Percentiles rank a stretch among this genome's conserved stretches.
These are phyloP conservation scores for Gibbula magus DNA, from an alignment of 2,888 invertebrate species.

Conservation along the genomic window DNA sequence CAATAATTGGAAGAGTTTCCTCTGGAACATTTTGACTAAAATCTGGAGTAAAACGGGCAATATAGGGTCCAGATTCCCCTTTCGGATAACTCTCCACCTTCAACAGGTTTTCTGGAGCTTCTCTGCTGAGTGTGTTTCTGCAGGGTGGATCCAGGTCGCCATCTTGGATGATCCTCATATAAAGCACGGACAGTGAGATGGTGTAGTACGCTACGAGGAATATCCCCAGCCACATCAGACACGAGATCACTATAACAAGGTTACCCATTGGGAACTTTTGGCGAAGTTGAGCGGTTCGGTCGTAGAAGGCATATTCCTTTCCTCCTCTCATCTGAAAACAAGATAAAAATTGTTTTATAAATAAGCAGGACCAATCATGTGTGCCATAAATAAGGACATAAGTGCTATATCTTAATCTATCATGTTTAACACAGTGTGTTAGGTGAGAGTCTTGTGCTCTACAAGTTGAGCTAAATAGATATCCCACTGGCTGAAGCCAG, in stretches of 20 bases:
- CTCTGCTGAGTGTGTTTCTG: slow-evolving; percentile 2
- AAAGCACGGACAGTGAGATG: slow-evolving; percentile 26
- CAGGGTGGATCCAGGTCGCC: slow-evolving; percentile 26
- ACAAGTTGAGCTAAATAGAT: too few relatives aligned
- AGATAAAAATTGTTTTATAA: too few relatives aligned
- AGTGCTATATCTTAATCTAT: too few relatives aligned
- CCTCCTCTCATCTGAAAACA: slow-evolving; percentile 10
- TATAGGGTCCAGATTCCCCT: slow-evolving; percentile 59
- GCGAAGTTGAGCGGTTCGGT: not conserved
- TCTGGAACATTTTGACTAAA: slow-evolving; percentile 43
- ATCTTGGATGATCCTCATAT: slow-evolving; percentile 30
- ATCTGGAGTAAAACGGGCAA: slow-evolving; percentile 53
- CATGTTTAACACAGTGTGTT: too few relatives aligned
- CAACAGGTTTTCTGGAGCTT: slow-evolving; percentile 42
- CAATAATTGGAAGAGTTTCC: slow-evolving; percentile 53
- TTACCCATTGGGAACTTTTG: slow-evolving; percentile 37
- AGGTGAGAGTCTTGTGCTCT: too few relatives aligned
- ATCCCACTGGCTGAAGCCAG: too few relatives aligned
- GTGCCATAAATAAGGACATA: too few relatives aligned
- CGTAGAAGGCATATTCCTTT: slow-evolving; percentile 31
- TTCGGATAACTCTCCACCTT: slow-evolving; percentile 48
- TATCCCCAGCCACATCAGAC: slow-evolving; percentile 36
- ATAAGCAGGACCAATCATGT: too few relatives aligned
- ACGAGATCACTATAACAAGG: slow-evolving; percentile 33
- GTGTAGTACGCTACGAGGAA: slow-evolving; percentile 15